Evolutionary conservation across 1,140 invertebrate species (phyloP), one percentile per base, ranked within the genome.

Genomic region (Camponotus floridanus): DNA sequence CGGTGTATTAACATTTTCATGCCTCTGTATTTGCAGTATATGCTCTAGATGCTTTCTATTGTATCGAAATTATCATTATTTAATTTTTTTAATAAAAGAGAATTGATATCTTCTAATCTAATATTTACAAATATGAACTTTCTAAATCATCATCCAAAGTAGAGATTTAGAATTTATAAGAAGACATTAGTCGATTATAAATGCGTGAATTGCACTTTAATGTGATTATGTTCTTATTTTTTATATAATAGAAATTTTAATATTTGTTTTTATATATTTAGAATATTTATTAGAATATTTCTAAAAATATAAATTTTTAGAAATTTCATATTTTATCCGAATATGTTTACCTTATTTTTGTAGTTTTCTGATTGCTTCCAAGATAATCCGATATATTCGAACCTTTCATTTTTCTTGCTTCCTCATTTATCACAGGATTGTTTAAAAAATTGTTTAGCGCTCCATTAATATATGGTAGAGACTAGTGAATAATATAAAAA

Each of bases 401-500:
- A 36, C 95, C 90, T 18, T 92, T 95, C 79, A 96, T 95, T 65
- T 94, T 94, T 68, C 94, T 95, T 4, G 96, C 96, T 84, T 96
- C 95, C 68, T 96, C 95, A 78, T 96, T 94, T 13, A 96, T 96
- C 15, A 93, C 89, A 9, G 95, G 94, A 86, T 96, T 95, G 1
- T 93, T 94, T 33, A 96, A 89, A 80, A 97, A 96, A 92, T 96
- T 96, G 91, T 96, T 96, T 51, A 97, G 91, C 13, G 96, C 95
- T 51, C 96, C 96, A 92, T 96, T 96, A 15, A 97, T 94, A 91
- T 96, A 97, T 0, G 96, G 96, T 21, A 96, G 92, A 64, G 96
- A 95, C 96, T 96, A 36, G 39, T 90, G 70, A 76, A 86, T 26
- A 21, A 76, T 31, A 71, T 26, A 1, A 85, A 80, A 80, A 26